Evolutionary conservation across 1,140 invertebrate species (phyloP).

Genomic region (Drosophila parabipectinata): DNA sequence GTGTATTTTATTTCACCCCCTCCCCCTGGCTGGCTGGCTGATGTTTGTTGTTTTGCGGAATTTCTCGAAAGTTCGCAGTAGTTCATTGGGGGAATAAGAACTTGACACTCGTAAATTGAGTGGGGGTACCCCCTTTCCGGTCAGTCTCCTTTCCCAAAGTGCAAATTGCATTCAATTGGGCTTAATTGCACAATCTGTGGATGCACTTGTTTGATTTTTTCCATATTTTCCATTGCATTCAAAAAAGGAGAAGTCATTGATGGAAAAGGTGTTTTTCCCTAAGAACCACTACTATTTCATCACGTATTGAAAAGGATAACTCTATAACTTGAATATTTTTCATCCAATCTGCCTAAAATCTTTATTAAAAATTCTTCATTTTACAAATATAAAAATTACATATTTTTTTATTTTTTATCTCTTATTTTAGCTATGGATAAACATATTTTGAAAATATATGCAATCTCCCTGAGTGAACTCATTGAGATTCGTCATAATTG

Average conservation of each 20-base stretch:
- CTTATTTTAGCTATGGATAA: constrained; percentile 41
- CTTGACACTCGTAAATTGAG: constrained; percentile 57
- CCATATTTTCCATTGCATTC: constrained; percentile 21
- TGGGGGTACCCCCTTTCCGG: constrained; percentile 2
- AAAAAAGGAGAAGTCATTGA: too few relatives aligned
- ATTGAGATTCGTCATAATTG: constrained; percentile 40
- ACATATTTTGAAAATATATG: constrained; percentile 33
- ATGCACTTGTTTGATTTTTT: constrained; percentile 20
- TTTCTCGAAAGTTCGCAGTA: constrained; percentile 41
- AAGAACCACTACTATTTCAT: too few relatives aligned
- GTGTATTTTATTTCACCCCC: constrained; percentile 15
- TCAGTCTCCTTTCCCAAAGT: not conserved
- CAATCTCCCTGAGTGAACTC: constrained; percentile 23
- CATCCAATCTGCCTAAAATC: too few relatives aligned
- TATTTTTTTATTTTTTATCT: constrained; percentile 1
- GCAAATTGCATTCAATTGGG: constrained; percentile 54
- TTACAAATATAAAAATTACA: too few relatives aligned
- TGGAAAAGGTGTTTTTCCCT: not conserved
- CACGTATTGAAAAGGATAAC: too few relatives aligned
- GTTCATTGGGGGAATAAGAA: constrained; percentile 45
- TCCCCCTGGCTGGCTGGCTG: not conserved
- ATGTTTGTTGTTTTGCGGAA: constrained; percentile 5
- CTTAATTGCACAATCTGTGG: constrained; percentile 46
- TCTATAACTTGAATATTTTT: too few relatives aligned
- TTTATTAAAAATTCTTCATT: too few relatives aligned